Conservation (phyloP, 2,797 vertebrate genomes). For the Coregonus ussuriensis region DNA sequence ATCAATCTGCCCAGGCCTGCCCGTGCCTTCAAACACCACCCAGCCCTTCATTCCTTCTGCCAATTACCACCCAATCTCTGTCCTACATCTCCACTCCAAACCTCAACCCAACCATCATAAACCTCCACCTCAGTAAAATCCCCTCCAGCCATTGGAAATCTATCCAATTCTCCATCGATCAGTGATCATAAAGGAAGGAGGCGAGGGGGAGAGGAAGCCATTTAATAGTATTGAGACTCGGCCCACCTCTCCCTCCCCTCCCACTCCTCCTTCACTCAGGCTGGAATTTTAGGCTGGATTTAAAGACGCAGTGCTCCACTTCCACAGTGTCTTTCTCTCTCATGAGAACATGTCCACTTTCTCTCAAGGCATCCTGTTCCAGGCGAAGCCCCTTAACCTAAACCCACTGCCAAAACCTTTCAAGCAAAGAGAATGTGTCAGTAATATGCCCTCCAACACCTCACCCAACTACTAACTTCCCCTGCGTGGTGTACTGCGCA, state of each 20-base stretch:
- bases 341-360: constrained; percentile 44
- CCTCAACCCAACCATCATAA: not conserved
- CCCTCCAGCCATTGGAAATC: not conserved
- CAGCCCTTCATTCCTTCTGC: too few relatives aligned
- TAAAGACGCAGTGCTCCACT: constrained; percentile 32
- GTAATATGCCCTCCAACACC: constrained; percentile 24
- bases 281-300: constrained; percentile 2
- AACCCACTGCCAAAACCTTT: constrained; percentile 68
- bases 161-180: not conserved
- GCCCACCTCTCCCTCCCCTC: not conserved
- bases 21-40: constrained; percentile 9
- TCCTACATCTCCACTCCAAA: too few relatives aligned
- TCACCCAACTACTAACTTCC: constrained; percentile 3
- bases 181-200: not conserved
- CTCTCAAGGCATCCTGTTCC: constrained; percentile 43
- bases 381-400: constrained; percentile 45
- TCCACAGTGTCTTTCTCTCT: constrained; percentile 45
- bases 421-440: constrained; percentile 37
- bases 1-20: not conserved
- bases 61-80: not conserved
- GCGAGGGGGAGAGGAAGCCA: constrained; percentile 15
- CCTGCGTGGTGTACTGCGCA: constrained; percentile 16
- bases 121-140: not conserved
- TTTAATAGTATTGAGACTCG: constrained; percentile 28
- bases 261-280: not conserved